These are phyloP conservation scores for Hymenopus coronatus DNA, from an alignment of 2,888 invertebrate genomes.

Conservation along the genomic window DNA sequence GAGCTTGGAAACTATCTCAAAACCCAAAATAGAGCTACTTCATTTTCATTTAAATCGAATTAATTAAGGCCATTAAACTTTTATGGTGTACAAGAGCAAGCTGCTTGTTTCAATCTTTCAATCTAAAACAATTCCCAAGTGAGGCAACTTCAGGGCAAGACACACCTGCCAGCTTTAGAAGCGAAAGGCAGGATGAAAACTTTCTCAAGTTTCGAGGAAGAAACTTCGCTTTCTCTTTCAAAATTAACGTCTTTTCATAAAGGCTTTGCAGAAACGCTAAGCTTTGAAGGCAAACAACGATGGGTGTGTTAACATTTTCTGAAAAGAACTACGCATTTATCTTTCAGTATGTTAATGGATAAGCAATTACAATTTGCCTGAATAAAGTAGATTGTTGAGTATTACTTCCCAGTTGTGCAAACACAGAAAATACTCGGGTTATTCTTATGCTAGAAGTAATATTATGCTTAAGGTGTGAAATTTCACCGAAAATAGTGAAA, in stretches of 20 bases:
- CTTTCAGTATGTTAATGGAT: not conserved
- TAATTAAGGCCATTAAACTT: not conserved
- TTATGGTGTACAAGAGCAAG: not conserved
- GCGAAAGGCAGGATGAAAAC: not conserved
- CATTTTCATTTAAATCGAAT: not conserved
- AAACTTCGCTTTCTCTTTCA: not conserved
- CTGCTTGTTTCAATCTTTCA: not conserved
- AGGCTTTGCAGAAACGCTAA: not conserved
- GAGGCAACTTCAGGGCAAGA: not conserved
- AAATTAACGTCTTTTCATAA: not conserved
- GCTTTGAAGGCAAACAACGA: not conserved
- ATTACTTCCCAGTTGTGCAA: too few relatives aligned
- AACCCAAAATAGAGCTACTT: not conserved
- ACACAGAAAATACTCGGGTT: too few relatives aligned
- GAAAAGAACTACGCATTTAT: not conserved
- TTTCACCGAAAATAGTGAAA: too few relatives aligned
- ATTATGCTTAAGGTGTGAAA: too few relatives aligned
- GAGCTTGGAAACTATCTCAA: not conserved
- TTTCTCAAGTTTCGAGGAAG: not conserved
- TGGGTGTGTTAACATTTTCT: not conserved
- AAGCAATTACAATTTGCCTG: not conserved
- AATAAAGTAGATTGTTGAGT: not conserved
- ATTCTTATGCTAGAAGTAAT: too few relatives aligned
- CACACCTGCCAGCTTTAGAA: not conserved
- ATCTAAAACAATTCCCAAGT: not conserved